Percentiles rank a stretch among this genome's conserved stretches.
Evolutionary conservation across 2,888 invertebrate species (phyloP).

Genomic region (Erynnis tages): DNA sequence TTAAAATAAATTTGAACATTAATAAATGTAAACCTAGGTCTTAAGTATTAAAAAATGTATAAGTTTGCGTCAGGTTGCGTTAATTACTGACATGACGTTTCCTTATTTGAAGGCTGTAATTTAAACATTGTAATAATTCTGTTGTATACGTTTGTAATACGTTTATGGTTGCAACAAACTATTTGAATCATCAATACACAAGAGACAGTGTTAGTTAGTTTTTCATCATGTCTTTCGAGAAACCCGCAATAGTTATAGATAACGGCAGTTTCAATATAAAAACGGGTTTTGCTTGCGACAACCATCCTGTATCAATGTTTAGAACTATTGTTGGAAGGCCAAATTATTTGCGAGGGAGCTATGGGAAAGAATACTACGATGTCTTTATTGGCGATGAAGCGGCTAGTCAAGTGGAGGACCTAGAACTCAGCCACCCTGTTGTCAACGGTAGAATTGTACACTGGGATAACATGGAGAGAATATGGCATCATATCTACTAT

Average conservation of each 20-base stretch:
- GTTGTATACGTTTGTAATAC: too few relatives aligned
- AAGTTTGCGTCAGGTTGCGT: too few relatives aligned
- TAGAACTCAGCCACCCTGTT: slow-evolving; percentile 53
- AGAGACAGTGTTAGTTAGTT: too few relatives aligned
- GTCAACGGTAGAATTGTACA: slow-evolving; percentile 53
- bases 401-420: slow-evolving; percentile 40
- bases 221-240: slow-evolving; percentile 53
- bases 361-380: slow-evolving; percentile 57
- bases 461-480: slow-evolving; percentile 71
- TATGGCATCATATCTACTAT: slow-evolving; percentile 66
- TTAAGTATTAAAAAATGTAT: too few relatives aligned
- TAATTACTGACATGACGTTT: too few relatives aligned
- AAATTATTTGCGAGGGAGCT: slow-evolving; percentile 48
- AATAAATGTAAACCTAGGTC: too few relatives aligned
- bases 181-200: too few relatives aligned
- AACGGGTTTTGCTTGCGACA: slow-evolving; percentile 69
- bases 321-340: slow-evolving; percentile 64
- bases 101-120: too few relatives aligned
- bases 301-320: slow-evolving; percentile 67
- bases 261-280: slow-evolving; percentile 63
- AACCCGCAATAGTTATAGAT: slow-evolving; percentile 63
- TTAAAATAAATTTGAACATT: too few relatives aligned
- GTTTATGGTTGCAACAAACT: too few relatives aligned
- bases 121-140: too few relatives aligned
- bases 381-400: slow-evolving; percentile 62